Base-by-base conservation (phyloP, 1,140 invertebrate genomes). In the Bradysia coprophila region DNA sequence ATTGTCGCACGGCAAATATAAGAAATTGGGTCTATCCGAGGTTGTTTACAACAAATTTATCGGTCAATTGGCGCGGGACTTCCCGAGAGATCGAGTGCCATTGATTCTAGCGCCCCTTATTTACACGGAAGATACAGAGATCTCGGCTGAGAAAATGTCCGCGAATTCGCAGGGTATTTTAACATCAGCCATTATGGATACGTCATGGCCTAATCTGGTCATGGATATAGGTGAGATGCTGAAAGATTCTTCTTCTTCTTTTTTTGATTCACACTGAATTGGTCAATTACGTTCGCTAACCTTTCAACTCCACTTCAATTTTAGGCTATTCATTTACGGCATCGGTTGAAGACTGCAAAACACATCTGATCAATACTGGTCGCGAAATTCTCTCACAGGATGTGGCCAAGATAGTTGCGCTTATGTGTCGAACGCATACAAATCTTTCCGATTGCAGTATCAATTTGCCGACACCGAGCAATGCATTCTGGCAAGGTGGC, bases 261-360 rank as follows among this genome's bases (percentile, higher is more conserved):
- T 21, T 36, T 36, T 16, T 16, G 33, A 36, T 31, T 8, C n/a
- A 31, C n/a, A n/a, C n/a, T n/a, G n/a, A n/a, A n/a, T n/a, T n/a
- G n/a, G 8, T 31, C 8, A 31, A 31, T 31, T 8, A n/a, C 28
- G n/a, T n/a, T 31, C 28, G 28, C 8, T 34, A 34, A 11, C 32
- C 11, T 34, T 34, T 5, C n/a, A 9, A n/a, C 28, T 31, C n/a
- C 28, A 8, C 28, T 38, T 6, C 19, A 21, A 39, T 36, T 36
- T 36, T n/a, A 39, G 38, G 90, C 31, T 92, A 87, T 61, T 68
- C 74, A 44, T 92, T 93, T 58, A 94, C 88, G 42, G 68, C 71
- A 40, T 82, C 73, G 32, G 66, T 89, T 38, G 91, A 95, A 64
- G 88, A 92, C 66, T 95, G 90, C 56, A 76, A 87, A 48, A 77